phyloP scores from a whole-genome alignment of 35 echinoderm and acorn worm genomes.

The Strongylocentrotus purpuratus region DNA sequence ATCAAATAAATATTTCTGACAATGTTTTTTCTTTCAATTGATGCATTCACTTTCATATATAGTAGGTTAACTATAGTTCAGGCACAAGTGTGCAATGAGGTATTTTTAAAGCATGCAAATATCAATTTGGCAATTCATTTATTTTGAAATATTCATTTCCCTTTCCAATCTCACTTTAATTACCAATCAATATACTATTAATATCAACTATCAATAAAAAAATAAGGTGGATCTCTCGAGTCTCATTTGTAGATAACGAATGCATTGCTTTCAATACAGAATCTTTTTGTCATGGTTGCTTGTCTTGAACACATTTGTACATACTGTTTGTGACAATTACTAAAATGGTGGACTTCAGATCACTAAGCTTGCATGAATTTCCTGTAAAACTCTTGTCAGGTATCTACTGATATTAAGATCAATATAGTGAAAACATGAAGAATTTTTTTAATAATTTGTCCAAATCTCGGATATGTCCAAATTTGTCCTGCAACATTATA shows the following conservation, averaged over 20 bases:
- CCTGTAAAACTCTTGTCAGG: neutral
- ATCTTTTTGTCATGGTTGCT: neutral
- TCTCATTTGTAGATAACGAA: no score
- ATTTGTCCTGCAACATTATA: neutral
- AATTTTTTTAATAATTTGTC: neutral
- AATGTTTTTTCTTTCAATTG: neutral
- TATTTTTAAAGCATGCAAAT: neutral
- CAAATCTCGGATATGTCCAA: neutral
- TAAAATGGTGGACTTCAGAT: neutral
- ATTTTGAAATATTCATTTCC: neutral
- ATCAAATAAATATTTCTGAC: neutral
- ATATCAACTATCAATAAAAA: no score
- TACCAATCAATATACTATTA: no score
- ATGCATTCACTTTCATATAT: neutral
- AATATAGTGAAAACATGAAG: neutral
- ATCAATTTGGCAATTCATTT: neutral
- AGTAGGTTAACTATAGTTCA: neutral
- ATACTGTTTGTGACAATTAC: neutral
- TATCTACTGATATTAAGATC: neutral
- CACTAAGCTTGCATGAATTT: neutral
- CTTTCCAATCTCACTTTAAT: neutral
- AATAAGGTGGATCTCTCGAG: no score
- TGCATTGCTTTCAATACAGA: no score
- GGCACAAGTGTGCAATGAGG: neutral
- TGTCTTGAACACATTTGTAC: neutral